Conservation (phyloP, 2,888 invertebrate species). For the Noctua janthina region DNA sequence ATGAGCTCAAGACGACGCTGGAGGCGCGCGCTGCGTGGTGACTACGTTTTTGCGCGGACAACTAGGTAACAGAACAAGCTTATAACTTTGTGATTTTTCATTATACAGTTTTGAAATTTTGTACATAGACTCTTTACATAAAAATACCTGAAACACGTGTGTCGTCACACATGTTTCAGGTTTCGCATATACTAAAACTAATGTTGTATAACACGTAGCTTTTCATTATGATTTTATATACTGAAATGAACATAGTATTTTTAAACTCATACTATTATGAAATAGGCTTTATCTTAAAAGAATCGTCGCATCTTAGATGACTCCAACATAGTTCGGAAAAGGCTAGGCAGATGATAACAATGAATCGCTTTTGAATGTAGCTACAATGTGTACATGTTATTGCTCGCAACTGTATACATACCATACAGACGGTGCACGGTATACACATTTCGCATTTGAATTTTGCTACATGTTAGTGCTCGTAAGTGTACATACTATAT, state of each 20-base stretch:
- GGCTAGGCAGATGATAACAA: not conserved
- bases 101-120: too few relatives aligned
- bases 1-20: too few relatives aligned
- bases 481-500: not conserved
- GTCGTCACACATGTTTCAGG: too few relatives aligned
- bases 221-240: not conserved
- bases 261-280: not conserved
- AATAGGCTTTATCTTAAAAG: not conserved
- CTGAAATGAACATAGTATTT: not conserved
- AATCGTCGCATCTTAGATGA: not conserved
- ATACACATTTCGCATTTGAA: constrained; percentile 37
- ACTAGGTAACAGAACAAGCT: too few relatives aligned
- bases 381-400: not conserved
- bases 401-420: not conserved
- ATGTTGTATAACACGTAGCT: too few relatives aligned
- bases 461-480: not conserved
- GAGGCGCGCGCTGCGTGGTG: too few relatives aligned
- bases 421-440: not conserved
- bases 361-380: not conserved
- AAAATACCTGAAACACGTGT: too few relatives aligned
- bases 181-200: too few relatives aligned
- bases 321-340: not conserved
- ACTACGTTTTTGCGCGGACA: too few relatives aligned
- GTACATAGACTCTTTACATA: too few relatives aligned
- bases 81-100: too few relatives aligned